Evolutionary conservation across 1,140 invertebrate species (phyloP), one percentile per base, ranked within the genome.

Genomic region (Tribolium castaneum): DNA sequence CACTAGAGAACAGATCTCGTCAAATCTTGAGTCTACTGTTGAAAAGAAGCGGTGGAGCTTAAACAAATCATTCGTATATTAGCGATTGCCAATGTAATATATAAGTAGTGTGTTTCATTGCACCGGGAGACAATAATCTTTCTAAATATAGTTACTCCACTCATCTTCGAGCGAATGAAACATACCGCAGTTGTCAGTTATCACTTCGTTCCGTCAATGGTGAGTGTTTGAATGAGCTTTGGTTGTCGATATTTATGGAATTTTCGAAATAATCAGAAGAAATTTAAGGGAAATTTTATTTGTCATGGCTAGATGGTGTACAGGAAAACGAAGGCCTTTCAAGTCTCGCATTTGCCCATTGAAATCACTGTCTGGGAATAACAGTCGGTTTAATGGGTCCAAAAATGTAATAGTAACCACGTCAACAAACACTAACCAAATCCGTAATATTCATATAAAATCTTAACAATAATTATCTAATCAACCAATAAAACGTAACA

Each of bases 391-490:
- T 76, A 52, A 75, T 49, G 54, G 49, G 52, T 59, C 56, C 34
- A 77, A 70, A 50, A 62, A 34, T 78, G 51, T 22, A 70, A 14
- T 30, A 30, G 4, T 30, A 72, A 72, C 50, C 70, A 72, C 45
- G 70, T 80, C 76, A 76, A 70, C 72, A 77, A 79, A 83, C 81
- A 81, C 80, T 80, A 71, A 71, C 81, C 78, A 82, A 81, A 81
- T 70, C 82, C 79, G 78, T 78, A 82, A 84, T 83, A 84, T 84
- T 85, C 82, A 85, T 85, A 85, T 85, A 85, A 84, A 85, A 83
- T 80, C 82, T 83, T 83, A 84, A 84, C 83, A 84, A 84, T 83
- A 83, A 85, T 85, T 81, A 82, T 79, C 76, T 77, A 80, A 79
- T 80, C 70, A 70, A 70, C 45, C 76, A 82, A 81, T 73, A 56